Evolutionary conservation across 2,797 vertebrate species (phyloP), one percentile per base, ranked within the genome.

Genomic region (Catostomus latipinnis): DNA sequence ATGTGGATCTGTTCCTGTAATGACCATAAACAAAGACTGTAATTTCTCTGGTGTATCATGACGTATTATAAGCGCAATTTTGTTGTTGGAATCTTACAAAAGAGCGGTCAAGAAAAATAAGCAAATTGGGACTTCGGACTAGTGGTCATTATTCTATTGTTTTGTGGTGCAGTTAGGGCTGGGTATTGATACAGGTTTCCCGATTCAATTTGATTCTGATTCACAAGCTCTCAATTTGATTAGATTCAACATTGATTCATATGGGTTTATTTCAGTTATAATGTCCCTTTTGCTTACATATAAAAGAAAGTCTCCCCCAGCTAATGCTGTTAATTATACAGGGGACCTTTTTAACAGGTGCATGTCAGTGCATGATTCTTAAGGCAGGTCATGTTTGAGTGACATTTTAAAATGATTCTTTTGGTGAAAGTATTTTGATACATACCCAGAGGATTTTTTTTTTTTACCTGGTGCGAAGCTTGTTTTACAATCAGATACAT

Each of bases 351-450:
- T 76, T 57, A 14, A 34, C 34, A 34, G 34, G 34, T 34, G 56
- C 75, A 69, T 43, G 75, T 18, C 46, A 43, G 6, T 52, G 48
- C 66, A 18, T 43, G 56, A 53, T 67, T 52, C 50, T 2, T 60
- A 9, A n/a, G 0, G 45, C 8, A n/a, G 18, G 16, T 68, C 71
- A 74, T 52, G 52, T n/a, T 60, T 70, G 9, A 61, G 4, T 70
- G 65, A 69, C 18, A 45, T 18, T 34, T 34, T 50, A 11, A 43
- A 12, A 60, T 58, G 45, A 68, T 14, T 48, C 5, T 58, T 52
- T 60, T 50, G 54, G 18, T 22, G 14, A 22, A 77, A 58, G 18
- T 76, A 12, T 68, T 76, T 56, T 34, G 1, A 49, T 12, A 1
- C 7, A 1, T 2, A 6, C 16, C 74, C 63, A 10, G 11, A 76